phyloP scores from a whole-genome alignment of 2,888 invertebrate species.

The Sphinx pinastri region DNA sequence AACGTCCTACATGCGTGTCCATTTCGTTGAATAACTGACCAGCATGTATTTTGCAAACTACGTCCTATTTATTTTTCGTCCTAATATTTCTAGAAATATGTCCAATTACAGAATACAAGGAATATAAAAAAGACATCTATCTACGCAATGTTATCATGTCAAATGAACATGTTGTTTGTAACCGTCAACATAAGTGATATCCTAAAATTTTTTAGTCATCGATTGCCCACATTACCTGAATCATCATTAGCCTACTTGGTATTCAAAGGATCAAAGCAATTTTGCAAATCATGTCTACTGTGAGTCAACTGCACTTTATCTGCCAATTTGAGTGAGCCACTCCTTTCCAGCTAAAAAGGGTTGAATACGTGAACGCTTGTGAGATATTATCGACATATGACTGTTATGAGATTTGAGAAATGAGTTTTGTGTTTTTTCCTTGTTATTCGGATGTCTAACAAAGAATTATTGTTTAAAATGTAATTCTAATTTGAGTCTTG shows the following conservation, averaged over 20 bases:
- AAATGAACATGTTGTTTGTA: neutral
- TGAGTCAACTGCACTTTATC: constrained; percentile 67
- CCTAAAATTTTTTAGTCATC: constrained; percentile 30
- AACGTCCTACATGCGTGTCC: neutral
- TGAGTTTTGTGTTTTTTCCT: constrained; percentile 37
- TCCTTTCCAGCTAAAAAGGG: constrained; percentile 58
- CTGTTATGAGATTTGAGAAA: constrained; percentile 43
- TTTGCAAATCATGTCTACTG: constrained; percentile 70
- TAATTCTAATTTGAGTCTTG: neutral
- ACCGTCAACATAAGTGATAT: constrained; percentile 7
- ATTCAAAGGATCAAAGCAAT: constrained; percentile 65
- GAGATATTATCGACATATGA: constrained; percentile 59
- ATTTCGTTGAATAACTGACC: neutral
- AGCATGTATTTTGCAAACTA: constrained; percentile 3
- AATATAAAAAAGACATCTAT: neutral
- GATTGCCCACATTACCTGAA: constrained; percentile 42
- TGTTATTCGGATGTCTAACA: constrained; percentile 26
- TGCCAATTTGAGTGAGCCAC: constrained; percentile 52
- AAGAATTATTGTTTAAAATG: neutral
- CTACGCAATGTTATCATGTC: neutral
- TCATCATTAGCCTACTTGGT: constrained; percentile 63
- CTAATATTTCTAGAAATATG: constrained; percentile 1
- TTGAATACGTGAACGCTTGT: constrained; percentile 47
- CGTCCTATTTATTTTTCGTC: neutral
- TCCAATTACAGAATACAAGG: neutral